These are phyloP conservation scores for Eremophila alpestris DNA, from an alignment of 2,797 vertebrate genomes.

Conservation along the genomic window DNA sequence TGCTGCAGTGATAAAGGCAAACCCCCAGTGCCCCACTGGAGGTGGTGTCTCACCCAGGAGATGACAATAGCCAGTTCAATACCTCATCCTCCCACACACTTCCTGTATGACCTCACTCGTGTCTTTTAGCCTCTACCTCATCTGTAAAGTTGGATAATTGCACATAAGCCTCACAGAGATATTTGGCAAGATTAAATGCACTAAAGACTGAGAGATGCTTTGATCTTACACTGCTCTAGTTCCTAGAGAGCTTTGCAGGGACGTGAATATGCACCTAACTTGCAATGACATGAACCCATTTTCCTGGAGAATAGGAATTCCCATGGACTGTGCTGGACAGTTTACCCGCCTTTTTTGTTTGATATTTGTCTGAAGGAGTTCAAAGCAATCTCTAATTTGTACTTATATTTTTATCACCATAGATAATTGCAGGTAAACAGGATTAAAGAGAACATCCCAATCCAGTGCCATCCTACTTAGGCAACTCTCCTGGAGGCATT, in stretches of 20 bases:
- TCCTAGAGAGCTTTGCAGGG: not conserved
- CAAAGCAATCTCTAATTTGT: not conserved
- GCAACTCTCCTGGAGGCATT: not conserved
- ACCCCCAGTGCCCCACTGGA: not conserved
- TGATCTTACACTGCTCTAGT: not conserved
- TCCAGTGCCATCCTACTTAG: not conserved
- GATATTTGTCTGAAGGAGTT: not conserved
- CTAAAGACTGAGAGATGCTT: not conserved
- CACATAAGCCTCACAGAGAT: not conserved
- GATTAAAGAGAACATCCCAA: not conserved
- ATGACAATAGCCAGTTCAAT: not conserved
- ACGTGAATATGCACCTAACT: not conserved
- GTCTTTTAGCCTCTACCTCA: not conserved
- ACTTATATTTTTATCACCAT: not conserved
- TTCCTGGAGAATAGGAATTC: not conserved
- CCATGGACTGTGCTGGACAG: not conserved
- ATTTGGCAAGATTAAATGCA: not conserved
- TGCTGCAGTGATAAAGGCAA: not conserved
- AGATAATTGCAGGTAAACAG: not conserved
- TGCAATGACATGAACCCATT: not conserved
- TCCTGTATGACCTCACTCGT: not conserved
- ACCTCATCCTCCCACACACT: not conserved
- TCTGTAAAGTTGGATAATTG: not conserved
- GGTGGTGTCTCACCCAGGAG: not conserved
- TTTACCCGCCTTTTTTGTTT: not conserved